Base-by-base conservation (phyloP, 2,797 vertebrate genomes). In the Gephyroberyx darwinii region DNA sequence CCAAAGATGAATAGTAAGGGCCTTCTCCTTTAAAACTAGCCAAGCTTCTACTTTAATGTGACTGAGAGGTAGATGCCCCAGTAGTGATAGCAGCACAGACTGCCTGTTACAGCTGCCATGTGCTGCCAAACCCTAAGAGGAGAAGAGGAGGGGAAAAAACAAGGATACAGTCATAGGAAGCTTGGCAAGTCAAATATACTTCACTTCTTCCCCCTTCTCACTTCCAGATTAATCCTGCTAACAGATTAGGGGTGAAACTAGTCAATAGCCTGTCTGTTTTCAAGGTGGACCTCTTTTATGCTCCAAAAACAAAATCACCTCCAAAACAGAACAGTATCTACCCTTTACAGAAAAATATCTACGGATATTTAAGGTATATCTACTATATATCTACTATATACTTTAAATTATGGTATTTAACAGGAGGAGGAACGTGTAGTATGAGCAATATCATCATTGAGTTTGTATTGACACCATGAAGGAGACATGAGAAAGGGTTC, bases 81-180 rank as follows among this genome's bases (percentile, higher is more conserved):
- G 77, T 78, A 91, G 88, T 84, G 88, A 91, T 92, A 86, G 87
- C 89, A 90, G 86, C 87, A 71, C 89, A 91, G 89, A 91, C 90
- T 92, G 86, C 72, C 66, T 75, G 92, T 90, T 91, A 92, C 75
- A 89, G 91, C 88, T 92, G 93, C 89, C 90, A 75, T 89, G 88
- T 90, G 90, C 91, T 93, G 91, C 90, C 92, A 92, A 90, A 92
- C 89, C 93, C 92, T 92, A 91, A 91, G 90, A 92, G 93, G 89
- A 93, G 91, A 91, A 90, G 91, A 91, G 89, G 88, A 90, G 88
- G 78, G 86, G 89, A 89, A 86, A 93, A 83, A 93, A 93, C 87
- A 93, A 91, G 85, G 81, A 93, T 77, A 92, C 39, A 84, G 90
- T 94, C 90, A 93, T 86, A 60, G 86, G 79, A 78, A 82, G 88